A percentile compares a stretch with the other conserved stretches of the same genome.
These are phyloP conservation scores for Lemur catta DNA, from an alignment of 2,797 vertebrate genomes.

Conservation along the genomic window DNA sequence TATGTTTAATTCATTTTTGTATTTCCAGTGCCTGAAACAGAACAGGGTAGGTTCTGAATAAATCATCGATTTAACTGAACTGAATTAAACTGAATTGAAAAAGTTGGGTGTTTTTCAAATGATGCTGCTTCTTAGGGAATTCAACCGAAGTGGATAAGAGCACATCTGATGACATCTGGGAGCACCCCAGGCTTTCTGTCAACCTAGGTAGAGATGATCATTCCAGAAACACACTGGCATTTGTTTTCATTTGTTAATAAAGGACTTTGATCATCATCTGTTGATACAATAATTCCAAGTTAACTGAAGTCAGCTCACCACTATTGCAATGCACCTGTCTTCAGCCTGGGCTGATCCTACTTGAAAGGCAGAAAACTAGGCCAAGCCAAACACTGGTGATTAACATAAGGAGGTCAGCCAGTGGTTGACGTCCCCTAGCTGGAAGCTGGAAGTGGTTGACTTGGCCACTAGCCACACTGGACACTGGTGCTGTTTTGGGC, in stretches of 20 bases:
- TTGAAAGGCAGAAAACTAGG: not conserved
- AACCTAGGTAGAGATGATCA: not conserved
- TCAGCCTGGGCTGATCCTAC: not conserved
- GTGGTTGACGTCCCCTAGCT: not conserved
- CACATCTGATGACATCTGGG: not conserved
- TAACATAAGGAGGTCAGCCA: not conserved
- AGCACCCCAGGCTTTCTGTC: not conserved
- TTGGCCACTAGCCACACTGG: not conserved
- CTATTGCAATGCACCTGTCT: not conserved
- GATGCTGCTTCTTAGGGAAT: not conserved
- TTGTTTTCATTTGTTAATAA: constrained; percentile 2
- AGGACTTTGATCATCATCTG: not conserved
- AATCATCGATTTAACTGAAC: constrained; percentile 28
- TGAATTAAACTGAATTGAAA: constrained; percentile 33
- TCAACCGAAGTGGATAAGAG: not conserved
- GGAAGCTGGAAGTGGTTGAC: not conserved
- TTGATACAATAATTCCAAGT: not conserved
- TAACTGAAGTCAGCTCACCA: not conserved
- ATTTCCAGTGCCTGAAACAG: constrained; percentile 8
- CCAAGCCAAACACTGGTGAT: not conserved
- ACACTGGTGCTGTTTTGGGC: not conserved
- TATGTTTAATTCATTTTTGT: constrained; percentile 14
- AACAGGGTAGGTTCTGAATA: not conserved
- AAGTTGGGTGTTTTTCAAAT: not conserved
- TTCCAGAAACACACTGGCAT: not conserved